Evolutionary conservation across 2,797 vertebrate genomes (phyloP), one percentile per base, ranked within the genome.

Genomic region (Etheostoma perlongum): DNA sequence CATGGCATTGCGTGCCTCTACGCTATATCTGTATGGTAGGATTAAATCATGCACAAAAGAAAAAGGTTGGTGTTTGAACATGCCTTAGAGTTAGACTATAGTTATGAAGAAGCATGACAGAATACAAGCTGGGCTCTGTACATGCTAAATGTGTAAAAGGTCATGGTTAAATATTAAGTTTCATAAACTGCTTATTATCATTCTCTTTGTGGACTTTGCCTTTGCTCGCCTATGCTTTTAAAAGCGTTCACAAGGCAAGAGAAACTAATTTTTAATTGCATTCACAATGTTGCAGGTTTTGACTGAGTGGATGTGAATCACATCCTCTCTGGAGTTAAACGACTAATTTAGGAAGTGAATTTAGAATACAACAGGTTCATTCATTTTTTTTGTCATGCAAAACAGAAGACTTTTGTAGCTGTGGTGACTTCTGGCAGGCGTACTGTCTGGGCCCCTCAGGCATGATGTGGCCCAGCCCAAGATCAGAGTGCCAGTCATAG

Each of bases 101-200:
- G 55, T 61, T 14, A 55, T 64, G 52, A 21, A 14, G 33, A 55
- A 70, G 18, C 14, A 53, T 19, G n/a, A 68, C 4, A 30, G 3
- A 23, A 40, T 46, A 12, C 61, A 76, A 36, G 30, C 18, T 11
- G 9, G 44, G 13, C 21, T 74, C 63, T 44, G 33, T 18, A 65
- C 70, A 33, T 57, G 59, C 30, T 58, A 47, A 49, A 59, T 1
- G 4, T 51, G 49, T 14, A 53, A 54, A 74, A 65, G 60, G 15
- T 25, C n/a, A 1, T 78, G 63, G 89, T 91, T 91, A 91, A 92
- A 87, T 77, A 91, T 92, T 90, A 85, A 14, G 46, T 71, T 67
- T 61, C 42, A 44, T 59, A 5, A 18, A 4, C 0, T 15, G 42
- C 66, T 48, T 52, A 46, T 60, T 21, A 0, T 53, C 30, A 4